phyloP scores from a whole-genome alignment of 2,888 invertebrate species.

The Chaetoderma sp. region DNA sequence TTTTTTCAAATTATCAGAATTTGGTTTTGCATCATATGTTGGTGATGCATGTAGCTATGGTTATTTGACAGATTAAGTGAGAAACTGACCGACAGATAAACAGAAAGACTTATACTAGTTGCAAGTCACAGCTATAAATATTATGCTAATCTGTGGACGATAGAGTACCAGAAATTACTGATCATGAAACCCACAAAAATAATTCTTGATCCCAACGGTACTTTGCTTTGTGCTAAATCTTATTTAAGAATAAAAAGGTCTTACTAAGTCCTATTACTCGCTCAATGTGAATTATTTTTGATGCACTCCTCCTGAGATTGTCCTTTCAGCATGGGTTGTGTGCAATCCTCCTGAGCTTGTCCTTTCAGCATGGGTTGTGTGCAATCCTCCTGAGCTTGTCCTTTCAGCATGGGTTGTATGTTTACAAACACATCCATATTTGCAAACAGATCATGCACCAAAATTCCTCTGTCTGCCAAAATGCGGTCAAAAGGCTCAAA shows the following conservation, averaged over 20 bases:
- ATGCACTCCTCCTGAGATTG: conserved; percentile 13
- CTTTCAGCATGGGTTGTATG: conserved; percentile 21
- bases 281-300: conserved; percentile 25
- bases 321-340: conserved; percentile 8
- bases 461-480: conserved; percentile 28
- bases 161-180: conserved; percentile 31
- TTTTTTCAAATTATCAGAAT: too few species aligned
- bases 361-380: conserved; percentile 8
- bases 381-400: conserved; percentile 14
- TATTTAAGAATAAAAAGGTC: conserved; percentile 25
- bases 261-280: conserved; percentile 34
- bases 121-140: too few species aligned
- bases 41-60: too few species aligned
- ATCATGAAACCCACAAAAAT: conserved; percentile 23
- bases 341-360: conserved; percentile 18
- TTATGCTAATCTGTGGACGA: conserved; percentile 22
- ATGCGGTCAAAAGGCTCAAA: conserved; percentile 11
- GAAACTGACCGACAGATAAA: too few species aligned
- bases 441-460: conserved; percentile 28
- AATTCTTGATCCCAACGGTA: conserved; percentile 16
- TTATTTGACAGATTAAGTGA: too few species aligned
- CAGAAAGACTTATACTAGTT: too few species aligned
- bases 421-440: conserved; percentile 15
- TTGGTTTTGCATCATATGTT: too few species aligned
- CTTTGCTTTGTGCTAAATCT: conserved; percentile 11